Percentiles rank a stretch among this genome's conserved stretches.
These are phyloP conservation scores for Apostichopus parvimensis DNA, from an alignment of 35 echinoderm and acorn worm species.

Conservation along the genomic window DNA sequence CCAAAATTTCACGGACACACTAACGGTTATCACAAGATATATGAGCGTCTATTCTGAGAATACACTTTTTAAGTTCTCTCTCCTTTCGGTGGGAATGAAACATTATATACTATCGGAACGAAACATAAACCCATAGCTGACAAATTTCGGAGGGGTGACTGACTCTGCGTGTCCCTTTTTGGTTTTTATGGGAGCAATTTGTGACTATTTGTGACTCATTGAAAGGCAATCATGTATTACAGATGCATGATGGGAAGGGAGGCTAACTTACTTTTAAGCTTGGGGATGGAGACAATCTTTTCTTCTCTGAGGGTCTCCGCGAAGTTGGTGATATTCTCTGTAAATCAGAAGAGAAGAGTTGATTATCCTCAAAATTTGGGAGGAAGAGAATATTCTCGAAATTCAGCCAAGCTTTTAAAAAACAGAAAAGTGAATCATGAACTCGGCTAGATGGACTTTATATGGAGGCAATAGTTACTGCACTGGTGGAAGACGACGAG, in stretches of 20 bases:
- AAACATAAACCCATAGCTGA: background rate
- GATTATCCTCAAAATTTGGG: background rate
- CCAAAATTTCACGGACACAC: too few species aligned
- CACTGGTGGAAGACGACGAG: too few species aligned
- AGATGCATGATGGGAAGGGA: background rate
- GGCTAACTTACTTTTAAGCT: conserved; percentile 45
- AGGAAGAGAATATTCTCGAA: too few species aligned
- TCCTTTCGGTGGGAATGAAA: background rate
- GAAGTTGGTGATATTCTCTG: conserved; percentile 51
- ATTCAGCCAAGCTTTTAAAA: too few species aligned
- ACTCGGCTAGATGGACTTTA: too few species aligned
- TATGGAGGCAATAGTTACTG: too few species aligned
- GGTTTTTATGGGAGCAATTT: background rate
- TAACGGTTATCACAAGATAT: too few species aligned
- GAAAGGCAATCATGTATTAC: background rate
- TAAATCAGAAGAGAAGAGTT: conserved; percentile 47
- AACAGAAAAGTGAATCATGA: too few species aligned
- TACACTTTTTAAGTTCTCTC: too few species aligned
- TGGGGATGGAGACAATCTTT: conserved; percentile 40
- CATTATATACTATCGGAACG: background rate
- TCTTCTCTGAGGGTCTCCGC: conserved; percentile 48
- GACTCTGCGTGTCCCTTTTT: background rate
- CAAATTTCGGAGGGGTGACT: background rate
- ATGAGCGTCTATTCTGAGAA: too few species aligned
- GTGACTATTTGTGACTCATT: background rate